phyloP scores from a whole-genome alignment of 2,888 invertebrate genomes.

The Microplitis deprimator region DNA sequence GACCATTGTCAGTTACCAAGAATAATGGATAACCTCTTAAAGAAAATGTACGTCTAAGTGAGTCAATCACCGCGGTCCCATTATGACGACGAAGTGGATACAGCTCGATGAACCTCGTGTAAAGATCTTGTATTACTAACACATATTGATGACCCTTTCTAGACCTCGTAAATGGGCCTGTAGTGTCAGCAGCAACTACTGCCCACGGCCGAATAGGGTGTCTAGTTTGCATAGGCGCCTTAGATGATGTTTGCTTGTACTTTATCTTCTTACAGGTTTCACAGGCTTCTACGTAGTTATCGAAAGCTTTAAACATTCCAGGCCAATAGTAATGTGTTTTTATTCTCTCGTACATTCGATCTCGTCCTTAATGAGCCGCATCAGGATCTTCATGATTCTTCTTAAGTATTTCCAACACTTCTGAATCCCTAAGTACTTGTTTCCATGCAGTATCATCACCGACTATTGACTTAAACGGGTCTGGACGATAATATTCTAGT shows the following conservation, averaged over 20 bases:
- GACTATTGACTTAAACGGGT: background rate
- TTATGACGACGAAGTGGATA: conserved; percentile 32
- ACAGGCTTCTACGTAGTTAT: conserved; percentile 37
- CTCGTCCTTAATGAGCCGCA: conserved; percentile 32
- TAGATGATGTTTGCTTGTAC: conserved; percentile 39
- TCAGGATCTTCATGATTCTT: conserved; percentile 30
- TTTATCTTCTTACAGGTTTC: conserved; percentile 36
- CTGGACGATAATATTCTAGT: conserved; percentile 3
- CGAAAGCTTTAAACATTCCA: conserved; percentile 36
- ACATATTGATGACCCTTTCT: conserved; percentile 36
- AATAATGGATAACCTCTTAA: conserved; percentile 37
- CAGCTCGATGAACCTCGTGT: conserved; percentile 41
- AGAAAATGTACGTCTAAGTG: conserved; percentile 26
- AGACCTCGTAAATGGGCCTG: conserved; percentile 32
- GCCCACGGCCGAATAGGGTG: conserved; percentile 41
- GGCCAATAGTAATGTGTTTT: conserved; percentile 24
- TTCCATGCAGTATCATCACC: background rate
- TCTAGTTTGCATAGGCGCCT: conserved; percentile 27
- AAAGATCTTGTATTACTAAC: conserved; percentile 39
- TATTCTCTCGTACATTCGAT: conserved; percentile 28
- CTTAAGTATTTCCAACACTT: background rate
- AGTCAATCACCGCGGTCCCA: conserved; percentile 25
- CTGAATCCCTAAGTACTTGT: background rate
- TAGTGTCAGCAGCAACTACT: conserved; percentile 38
- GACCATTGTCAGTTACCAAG: conserved; percentile 43